Base-by-base conservation (phyloP, 2,888 invertebrate species). In the Tortrix viridana region DNA sequence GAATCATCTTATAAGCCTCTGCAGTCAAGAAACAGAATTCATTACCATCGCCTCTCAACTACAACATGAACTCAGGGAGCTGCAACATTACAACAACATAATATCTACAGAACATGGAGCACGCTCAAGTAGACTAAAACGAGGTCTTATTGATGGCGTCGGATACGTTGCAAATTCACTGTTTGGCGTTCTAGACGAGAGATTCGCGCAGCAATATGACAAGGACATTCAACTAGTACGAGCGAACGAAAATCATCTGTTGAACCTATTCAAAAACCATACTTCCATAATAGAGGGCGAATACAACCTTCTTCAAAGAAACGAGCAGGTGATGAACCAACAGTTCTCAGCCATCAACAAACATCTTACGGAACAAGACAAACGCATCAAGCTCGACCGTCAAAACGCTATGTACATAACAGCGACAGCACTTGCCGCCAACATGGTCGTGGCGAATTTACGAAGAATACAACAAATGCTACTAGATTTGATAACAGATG, bases 141-240 rank as follows among this genome's bases (percentile, higher is more conserved):
- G 65, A 19, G 66, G 66, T 4, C 41, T 67, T 5, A 55, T 66
- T 5, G 55, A 67, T 53, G 66, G 69, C 1, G 52, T 69, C 1
- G 65, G 67, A 14, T 61, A 67, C 32, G 9, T 69, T 1, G 69
- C 66, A 1, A 66, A 67, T 20, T 60, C 52, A 20, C 48, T 69
- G 18, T 69, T 69, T 37, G 68, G 68, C 19, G 64, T 69, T 1
- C 41, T 69, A 9, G 67, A 69, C 43, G 48, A 60, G 19, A 54
- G 49, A 18, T 66, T 67, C 23, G 66, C 67, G 4, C 60, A 67
- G 18, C 38, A 65, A 43, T 67, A 69, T 32, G 55, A 62, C 18
- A 44, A 61, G 16, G 66, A 67, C 7, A 68, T 37, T 12, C 12
- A 7, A 9, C 7, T 37, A 4, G 37, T 37, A 37, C 37, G 2